Evolutionary conservation across 2,888 invertebrate genomes (phyloP).

Genomic region (Lasioglossum oenotherae): DNA sequence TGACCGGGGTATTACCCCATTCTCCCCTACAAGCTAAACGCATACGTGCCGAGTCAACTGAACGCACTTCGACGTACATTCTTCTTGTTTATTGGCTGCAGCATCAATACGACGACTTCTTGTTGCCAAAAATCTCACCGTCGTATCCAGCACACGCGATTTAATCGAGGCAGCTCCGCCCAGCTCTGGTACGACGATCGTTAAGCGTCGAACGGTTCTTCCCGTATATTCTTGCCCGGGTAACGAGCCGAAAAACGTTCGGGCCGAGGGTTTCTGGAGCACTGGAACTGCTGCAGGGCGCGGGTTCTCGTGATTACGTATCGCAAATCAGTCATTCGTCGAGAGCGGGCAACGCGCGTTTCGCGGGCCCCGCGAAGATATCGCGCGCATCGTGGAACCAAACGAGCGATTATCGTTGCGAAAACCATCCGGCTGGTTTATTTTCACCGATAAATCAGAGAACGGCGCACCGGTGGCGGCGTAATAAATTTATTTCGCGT

Average conservation of each 20-base stretch:
- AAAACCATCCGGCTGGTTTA: constrained; percentile 26
- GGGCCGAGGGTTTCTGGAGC: constrained; percentile 41
- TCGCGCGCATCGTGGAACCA: constrained; percentile 41
- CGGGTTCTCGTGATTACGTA: constrained; percentile 51
- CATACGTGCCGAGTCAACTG: not conserved
- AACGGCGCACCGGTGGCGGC: constrained; percentile 6
- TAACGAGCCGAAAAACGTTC: constrained; percentile 33
- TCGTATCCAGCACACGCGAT: not conserved
- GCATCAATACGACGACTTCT: not conserved
- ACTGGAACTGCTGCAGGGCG: constrained; percentile 24
- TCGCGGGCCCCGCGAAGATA: constrained; percentile 36
- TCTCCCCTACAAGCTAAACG: not conserved
- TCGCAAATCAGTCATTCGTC: constrained; percentile 54
- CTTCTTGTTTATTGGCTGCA: not conserved
- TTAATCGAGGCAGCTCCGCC: constrained; percentile 19
- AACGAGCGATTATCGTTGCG: constrained; percentile 52
- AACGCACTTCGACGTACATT: not conserved
- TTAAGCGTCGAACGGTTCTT: constrained; percentile 54
- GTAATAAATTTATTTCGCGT: constrained; percentile 48
- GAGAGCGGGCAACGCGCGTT: constrained; percentile 10
- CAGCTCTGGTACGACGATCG: constrained; percentile 40
- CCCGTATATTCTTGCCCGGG: constrained; percentile 1
- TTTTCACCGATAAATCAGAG: constrained; percentile 51
- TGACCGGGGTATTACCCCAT: not conserved
- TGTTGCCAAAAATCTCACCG: constrained; percentile 3